phyloP scores from a whole-genome alignment of 2,797 vertebrate genomes.

The Cossypha dichroa region DNA sequence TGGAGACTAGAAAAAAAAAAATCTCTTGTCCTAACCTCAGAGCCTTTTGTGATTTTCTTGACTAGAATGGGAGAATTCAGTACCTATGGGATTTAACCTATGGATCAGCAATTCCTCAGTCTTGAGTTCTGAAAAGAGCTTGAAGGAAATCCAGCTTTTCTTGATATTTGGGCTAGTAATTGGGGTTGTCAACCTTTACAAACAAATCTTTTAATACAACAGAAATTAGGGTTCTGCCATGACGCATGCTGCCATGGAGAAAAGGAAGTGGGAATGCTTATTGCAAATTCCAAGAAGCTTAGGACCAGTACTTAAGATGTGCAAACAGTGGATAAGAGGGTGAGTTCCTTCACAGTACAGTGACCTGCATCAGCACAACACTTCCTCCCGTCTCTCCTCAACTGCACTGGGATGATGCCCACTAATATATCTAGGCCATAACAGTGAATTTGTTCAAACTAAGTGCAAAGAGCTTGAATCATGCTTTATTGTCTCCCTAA shows the following conservation, averaged over 20 bases:
- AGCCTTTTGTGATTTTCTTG: constrained; percentile 22
- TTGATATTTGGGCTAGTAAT: background rate
- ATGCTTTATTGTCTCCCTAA: background rate
- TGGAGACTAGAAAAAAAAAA: background rate
- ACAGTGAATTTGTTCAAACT: background rate
- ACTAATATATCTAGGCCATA: background rate
- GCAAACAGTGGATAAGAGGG: background rate
- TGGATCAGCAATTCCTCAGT: background rate
- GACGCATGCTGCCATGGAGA: background rate
- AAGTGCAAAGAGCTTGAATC: background rate
- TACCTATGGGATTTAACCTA: background rate
- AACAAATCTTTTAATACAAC: background rate
- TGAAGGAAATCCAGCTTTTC: background rate
- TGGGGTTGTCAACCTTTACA: background rate
- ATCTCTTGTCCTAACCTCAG: background rate
- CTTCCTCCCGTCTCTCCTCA: background rate
- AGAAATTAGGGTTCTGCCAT: background rate
- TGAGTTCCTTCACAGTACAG: background rate
- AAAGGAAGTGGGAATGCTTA: background rate
- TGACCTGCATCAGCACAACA: background rate
- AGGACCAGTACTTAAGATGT: background rate
- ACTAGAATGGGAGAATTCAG: background rate
- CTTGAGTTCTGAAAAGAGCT: background rate
- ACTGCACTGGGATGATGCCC: background rate
- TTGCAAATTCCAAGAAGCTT: background rate